Evolutionary conservation across 2,113 vertebrate species (phyloP).

Genomic region (Lamprologus sp.): DNA sequence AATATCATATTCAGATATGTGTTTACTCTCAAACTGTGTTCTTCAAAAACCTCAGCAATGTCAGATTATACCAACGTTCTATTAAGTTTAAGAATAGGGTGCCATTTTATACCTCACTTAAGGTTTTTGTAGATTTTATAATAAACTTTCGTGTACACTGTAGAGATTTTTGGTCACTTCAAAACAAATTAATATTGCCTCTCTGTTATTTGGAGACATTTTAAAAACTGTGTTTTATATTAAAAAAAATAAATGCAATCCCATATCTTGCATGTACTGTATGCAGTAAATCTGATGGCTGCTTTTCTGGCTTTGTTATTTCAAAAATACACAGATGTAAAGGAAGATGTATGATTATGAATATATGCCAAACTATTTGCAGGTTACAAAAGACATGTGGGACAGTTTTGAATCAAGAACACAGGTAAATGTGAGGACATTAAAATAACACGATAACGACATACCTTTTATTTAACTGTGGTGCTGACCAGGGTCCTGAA

Average conservation of each 20-base stretch:
- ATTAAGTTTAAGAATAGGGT: not conserved
- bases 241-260: not conserved
- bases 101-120: not conserved
- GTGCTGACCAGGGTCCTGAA: conserved; percentile 57
- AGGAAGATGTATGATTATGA: not conserved
- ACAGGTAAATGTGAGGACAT: not conserved
- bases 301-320: not conserved
- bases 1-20: not conserved
- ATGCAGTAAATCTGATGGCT: not conserved
- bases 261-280: not conserved
- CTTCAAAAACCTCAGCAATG: not conserved
- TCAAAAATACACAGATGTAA: not conserved
- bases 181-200: not conserved
- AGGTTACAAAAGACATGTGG: not conserved
- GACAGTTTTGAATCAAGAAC: not conserved
- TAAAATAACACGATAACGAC: not conserved
- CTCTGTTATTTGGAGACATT: not conserved
- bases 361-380: not conserved
- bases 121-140: not conserved
- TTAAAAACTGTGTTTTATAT: not conserved
- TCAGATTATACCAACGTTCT: not conserved
- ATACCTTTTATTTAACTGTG: not conserved
- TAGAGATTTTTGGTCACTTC: not conserved
- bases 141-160: not conserved
- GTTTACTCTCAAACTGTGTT: not conserved